A percentile compares a stretch with the other conserved stretches of the same genome.
Evolutionary conservation across 2,797 vertebrate species (phyloP).

Genomic region (Selene dorsalis): DNA sequence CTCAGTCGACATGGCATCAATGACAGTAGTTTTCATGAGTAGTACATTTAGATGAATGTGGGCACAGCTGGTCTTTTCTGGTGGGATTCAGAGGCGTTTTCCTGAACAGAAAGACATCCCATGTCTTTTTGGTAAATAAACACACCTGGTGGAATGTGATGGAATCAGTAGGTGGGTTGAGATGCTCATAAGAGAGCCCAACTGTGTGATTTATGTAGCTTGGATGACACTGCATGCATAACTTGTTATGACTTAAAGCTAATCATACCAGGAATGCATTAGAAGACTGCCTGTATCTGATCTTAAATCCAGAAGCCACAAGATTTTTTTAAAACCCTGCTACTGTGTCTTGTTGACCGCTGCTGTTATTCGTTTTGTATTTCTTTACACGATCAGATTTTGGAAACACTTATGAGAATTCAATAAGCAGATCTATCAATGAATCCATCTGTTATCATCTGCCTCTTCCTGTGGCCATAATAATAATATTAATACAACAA

Average conservation of each 20-base stretch:
- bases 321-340: background rate
- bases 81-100: constrained; percentile 8
- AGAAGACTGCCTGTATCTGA: background rate
- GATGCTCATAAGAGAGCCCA: background rate
- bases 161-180: constrained; percentile 14
- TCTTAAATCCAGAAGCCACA: background rate
- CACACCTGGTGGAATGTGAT: constrained; percentile 24
- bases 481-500: no score
- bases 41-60: background rate
- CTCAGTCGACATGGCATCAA: constrained; percentile 30
- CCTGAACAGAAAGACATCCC: constrained; percentile 30
- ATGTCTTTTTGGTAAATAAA: constrained; percentile 25
- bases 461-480: background rate
- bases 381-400: background rate
- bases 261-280: background rate
- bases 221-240: background rate
- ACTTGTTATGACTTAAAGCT: background rate
- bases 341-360: background rate
- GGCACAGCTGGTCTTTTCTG: constrained; percentile 27
- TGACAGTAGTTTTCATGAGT: constrained; percentile 1
- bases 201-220: background rate
- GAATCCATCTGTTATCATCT: background rate
- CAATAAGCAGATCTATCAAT: background rate
- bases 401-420: background rate
- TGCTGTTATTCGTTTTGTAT: background rate